These are phyloP conservation scores for Drosophila sechellia DNA, from an alignment of 1,140 invertebrate genomes.

Conservation along the genomic window DNA sequence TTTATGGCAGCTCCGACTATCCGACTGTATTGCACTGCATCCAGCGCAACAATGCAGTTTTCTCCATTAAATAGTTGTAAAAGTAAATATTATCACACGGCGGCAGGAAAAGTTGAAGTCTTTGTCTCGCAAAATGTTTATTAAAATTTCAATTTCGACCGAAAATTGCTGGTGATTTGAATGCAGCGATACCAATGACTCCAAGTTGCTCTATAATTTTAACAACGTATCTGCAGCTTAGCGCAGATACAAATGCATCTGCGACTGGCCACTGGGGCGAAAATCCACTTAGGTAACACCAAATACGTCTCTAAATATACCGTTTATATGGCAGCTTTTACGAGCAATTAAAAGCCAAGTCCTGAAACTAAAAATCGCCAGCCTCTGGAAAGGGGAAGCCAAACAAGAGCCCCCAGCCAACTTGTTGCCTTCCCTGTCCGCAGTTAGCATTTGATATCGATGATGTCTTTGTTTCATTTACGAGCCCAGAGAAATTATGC, in stretches of 20 bases:
- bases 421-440: conserved; percentile 32
- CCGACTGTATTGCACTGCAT: conserved; percentile 5
- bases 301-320: conserved; percentile 8
- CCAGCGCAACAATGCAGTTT: conserved; percentile 30
- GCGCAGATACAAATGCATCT: conserved; percentile 8
- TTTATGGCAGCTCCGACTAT: conserved; percentile 31
- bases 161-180: conserved; percentile 39
- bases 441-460: conserved; percentile 75
- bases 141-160: conserved; percentile 29
- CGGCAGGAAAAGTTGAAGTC: conserved; percentile 14
- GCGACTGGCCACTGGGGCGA: conserved; percentile 9
- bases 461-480: conserved; percentile 81
- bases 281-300: conserved; percentile 25
- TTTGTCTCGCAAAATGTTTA: conserved; percentile 34
- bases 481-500: conserved; percentile 55
- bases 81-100: conserved; percentile 53
- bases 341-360: conserved; percentile 41
- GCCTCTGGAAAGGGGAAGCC: conserved; percentile 49
- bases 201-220: conserved; percentile 23
- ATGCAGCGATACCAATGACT: conserved; percentile 33
- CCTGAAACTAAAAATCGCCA: conserved; percentile 8
- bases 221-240: not conserved
- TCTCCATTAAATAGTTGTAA: conserved; percentile 55
- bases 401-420: conserved; percentile 50
- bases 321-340: conserved; percentile 29